Evolutionary conservation across 2,888 invertebrate genomes (phyloP).

Genomic region (Tachina fera): DNA sequence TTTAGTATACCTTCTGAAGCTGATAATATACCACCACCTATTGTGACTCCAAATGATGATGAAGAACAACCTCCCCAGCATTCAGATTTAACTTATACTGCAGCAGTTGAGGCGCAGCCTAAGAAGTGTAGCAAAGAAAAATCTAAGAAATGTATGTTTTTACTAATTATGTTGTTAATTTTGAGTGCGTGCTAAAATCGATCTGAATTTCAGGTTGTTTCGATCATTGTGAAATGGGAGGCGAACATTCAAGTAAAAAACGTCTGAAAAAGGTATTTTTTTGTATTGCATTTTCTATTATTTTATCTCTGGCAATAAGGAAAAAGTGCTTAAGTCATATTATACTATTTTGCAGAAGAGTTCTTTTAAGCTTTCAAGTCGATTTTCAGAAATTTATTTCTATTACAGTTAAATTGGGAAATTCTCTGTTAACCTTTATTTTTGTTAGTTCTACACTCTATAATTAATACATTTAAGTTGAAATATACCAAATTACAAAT

Average conservation of each 20-base stretch:
- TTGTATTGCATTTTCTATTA: not conserved
- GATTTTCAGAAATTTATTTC: no score
- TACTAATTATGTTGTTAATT: not conserved
- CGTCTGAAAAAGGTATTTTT: conserved; percentile 79
- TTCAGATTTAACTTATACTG: conserved; percentile 70
- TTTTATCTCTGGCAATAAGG: no score
- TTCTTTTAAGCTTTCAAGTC: no score
- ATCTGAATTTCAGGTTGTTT: conserved; percentile 76
- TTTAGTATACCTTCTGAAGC: conserved; percentile 61
- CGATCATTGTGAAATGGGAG: conserved; percentile 80
- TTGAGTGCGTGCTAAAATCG: not conserved
- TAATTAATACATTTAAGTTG: no score
- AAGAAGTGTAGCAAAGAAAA: conserved; percentile 80
- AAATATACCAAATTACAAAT: no score
- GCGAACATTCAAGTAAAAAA: conserved; percentile 81
- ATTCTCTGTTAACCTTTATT: no score
- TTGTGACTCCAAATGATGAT: conserved; percentile 72
- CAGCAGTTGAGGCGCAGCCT: conserved; percentile 74
- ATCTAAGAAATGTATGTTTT: conserved; percentile 79
- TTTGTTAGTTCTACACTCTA: no score
- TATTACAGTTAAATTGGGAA: no score
- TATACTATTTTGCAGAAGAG: no score
- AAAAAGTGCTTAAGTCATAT: no score
- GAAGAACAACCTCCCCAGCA: conserved; percentile 61
- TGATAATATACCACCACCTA: conserved; percentile 68